Conservation (phyloP, 2,797 vertebrate species). For the Phoebastria nigripes region DNA sequence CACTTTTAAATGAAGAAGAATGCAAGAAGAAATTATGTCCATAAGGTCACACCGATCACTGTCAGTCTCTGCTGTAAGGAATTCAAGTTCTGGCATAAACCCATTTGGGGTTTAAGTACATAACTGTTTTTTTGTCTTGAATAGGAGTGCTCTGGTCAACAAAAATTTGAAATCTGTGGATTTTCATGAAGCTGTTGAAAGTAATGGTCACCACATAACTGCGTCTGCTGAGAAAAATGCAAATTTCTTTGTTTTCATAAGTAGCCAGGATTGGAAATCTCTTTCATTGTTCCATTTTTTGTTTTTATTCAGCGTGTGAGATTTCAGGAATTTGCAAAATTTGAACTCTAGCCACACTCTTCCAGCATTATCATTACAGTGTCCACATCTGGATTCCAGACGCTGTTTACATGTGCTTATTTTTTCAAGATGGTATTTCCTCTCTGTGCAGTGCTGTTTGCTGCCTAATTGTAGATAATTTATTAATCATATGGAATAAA, state of each 20-base stretch:
- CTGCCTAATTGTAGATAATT: constrained; percentile 20
- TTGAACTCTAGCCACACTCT: constrained; percentile 20
- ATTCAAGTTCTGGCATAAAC: background rate
- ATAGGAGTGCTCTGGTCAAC: background rate
- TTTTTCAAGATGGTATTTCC: constrained; percentile 30
- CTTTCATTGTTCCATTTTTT: background rate
- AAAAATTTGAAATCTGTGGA: background rate
- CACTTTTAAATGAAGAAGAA: background rate
- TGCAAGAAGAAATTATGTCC: background rate
- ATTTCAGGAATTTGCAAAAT: constrained; percentile 35
- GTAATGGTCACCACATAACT: background rate
- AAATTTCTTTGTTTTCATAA: background rate
- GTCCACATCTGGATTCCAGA: constrained; percentile 71
- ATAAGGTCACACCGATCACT: background rate
- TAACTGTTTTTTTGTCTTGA: background rate
- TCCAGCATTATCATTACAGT: background rate
- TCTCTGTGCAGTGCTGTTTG: background rate
- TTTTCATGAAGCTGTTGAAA: background rate
- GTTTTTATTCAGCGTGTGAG: constrained; percentile 9
- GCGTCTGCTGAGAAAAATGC: background rate
- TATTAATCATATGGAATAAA: constrained; percentile 3
- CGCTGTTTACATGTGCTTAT: background rate
- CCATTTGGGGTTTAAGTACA: background rate
- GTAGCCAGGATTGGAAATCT: background rate
- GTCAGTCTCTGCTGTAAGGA: background rate